Evolutionary conservation across 2,113 vertebrate species (phyloP), one percentile per base, ranked within the genome.

Genomic region (Paradisaea rubra): DNA sequence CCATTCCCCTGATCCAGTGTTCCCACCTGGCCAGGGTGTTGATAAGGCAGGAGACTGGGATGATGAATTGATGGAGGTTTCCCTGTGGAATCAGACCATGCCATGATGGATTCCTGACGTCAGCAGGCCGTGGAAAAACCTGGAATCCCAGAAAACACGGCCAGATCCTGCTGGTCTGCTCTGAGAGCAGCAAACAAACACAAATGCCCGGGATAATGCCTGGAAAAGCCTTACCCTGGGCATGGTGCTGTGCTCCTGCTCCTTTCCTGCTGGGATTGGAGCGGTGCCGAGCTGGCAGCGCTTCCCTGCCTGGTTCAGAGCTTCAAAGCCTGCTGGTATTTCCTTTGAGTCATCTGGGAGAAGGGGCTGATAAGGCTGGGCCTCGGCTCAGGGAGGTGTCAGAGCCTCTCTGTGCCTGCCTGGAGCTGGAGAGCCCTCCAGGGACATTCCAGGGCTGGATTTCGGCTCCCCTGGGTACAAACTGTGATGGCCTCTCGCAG

Each of bases 281-380:
- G 80, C 3, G 0, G 25, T 21, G 74, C 86, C 2, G 4, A 83
- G 79, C 44, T 83, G 69, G 80, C 92, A 92, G 68, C 15, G 28
- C 44, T 71, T 28, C 4, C 1, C 53, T 77, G 85, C 82, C 41
- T 37, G 73, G 18, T 50, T 22, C 83, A 72, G 73, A 72, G 79
- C 81, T 94, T 71, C 88, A 81, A 90, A 91, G 74, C 52, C 80
- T 56, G 60, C 37, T 89, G 81, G 37, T 49, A 63, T 90, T 95
- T 96, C 91, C 89, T 96, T 81, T 91, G 89, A 86, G 70, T 91
- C 85, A 85, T 44, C 56, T 30, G 50, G 71, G 65, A 78, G 66
- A 95, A 81, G 89, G 54, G 89, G 61, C 52, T 92, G 94, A 81
- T 94, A 69, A 81, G 45, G 61, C 49, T 74, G 70, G 56, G 33